Evolutionary conservation across 2,113 vertebrate genomes (phyloP), one percentile per base, ranked within the genome.

Genomic region (Stegastes partitus): DNA sequence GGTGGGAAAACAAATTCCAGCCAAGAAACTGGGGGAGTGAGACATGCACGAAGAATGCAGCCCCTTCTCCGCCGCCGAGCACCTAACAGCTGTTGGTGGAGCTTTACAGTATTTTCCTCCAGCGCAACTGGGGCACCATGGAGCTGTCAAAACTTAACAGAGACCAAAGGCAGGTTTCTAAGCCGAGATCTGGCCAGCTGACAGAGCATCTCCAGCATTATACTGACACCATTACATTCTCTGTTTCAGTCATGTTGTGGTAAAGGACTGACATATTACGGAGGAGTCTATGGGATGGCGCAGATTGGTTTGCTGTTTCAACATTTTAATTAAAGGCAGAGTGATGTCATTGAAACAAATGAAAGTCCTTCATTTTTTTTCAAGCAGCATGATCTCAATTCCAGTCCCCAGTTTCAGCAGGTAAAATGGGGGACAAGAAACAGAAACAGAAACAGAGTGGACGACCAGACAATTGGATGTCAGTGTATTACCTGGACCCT

Each of bases 41-140:
- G 95, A 95, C 95, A 96, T 94, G 87, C 59, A 85, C 74, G 90
- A 96, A 95, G 96, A 98, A 97, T 96, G 96, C 72, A 88, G 83
- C 83, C 83, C 78, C 79, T 63, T 28, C 50, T 57, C 88, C 70
- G 71, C 68, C 14, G 57, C 79, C 2, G 59, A 62, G 53, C 70
- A 89, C 81, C 79, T 89, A 93, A 95, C 97, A 98, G 97, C 97
- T 97, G 96, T 92, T 93, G 77, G 79, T 69, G 77, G 85, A 90
- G 87, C 84, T 93, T 94, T 90, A 86, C 90, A 81, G 77, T 88
- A 75, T 64, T 89, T 91, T 86, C 87, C 87, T 80, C 55, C 51
- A 64, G 47, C 49, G 44, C 74, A 74, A 83, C 86, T 84, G 61
- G n/a, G 51, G 67, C 71, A 74, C 78, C 77, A 74, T 72, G 72